Base-by-base conservation (phyloP, 2,888 invertebrate genomes). In the Carterocephalus palaemon region DNA sequence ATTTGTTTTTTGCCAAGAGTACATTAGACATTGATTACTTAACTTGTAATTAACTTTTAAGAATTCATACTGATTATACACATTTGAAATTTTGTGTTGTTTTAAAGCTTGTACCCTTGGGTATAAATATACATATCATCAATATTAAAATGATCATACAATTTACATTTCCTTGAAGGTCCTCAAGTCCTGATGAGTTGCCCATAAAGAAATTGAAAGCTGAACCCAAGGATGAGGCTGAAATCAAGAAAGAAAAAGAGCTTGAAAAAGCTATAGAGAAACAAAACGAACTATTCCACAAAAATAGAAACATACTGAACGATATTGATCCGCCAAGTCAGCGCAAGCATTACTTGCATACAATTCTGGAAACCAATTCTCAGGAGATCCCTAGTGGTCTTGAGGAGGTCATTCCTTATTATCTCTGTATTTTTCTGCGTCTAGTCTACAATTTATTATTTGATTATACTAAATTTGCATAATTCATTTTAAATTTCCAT, bases 181-280 rank as follows among this genome's bases (percentile, higher is more conserved):
- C 77, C 17, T 64, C 80, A 19, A 72, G 71, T 49, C 28, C 49
- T 47, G 90, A 90, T 60, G 91, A 91, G 56, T 69, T 88, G 1
- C 89, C 92, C 2, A 82, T 88, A 0, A 95, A 95, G 57, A 95
- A 94, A 69, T 55, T 90, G 0, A 95, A 95, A 70, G 63, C 77
- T 0, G 92, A 92, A 59, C 88, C 89, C 1, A 85, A 89, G 70
- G 88, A 88, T 60, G 78, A 78, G 49, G 70, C 69, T 13, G 90
- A 89, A 38, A 59, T 76, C 17, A 80, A 86, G 49, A 75, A 77
- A 42, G 88, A 89, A 39, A 79, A 77, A 29, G 83, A 86, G 0
- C 78, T 89, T 22, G 90, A 91, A 41, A 88, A 91, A 45, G 74
- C 88, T 50, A 76, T 93, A 23, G 87, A 91, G 59, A 90, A 92